Percentiles rank a stretch among this genome's conserved stretches.
Conservation (phyloP, 2,113 vertebrate species). For the Dunckerocampus dactyliophorus region DNA sequence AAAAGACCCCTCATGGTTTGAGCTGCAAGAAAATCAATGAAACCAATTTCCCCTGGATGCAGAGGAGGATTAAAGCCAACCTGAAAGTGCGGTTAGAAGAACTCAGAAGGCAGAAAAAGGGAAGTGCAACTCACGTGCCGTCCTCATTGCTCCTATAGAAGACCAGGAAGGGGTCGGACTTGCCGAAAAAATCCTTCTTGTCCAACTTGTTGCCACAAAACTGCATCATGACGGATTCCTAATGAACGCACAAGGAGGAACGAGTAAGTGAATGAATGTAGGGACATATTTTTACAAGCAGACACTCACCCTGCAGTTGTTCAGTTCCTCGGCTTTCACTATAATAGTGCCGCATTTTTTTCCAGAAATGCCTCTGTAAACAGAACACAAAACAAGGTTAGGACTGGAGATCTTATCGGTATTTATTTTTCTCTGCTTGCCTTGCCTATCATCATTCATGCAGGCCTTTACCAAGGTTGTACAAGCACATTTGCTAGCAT, state of each 20-base stretch:
- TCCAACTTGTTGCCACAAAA: slow-evolving; percentile 87
- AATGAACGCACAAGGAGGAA: not conserved
- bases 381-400: slow-evolving; percentile 28
- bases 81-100: slow-evolving; percentile 7
- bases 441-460: too few species aligned
- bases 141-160: slow-evolving; percentile 88
- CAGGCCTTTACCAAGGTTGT: too few species aligned
- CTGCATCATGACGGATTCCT: slow-evolving; percentile 87
- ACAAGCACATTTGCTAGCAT: too few species aligned
- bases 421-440: not conserved
- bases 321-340: slow-evolving; percentile 91
- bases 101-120: not conserved
- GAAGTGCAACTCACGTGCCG: slow-evolving; percentile 74
- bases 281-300: not conserved
- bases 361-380: slow-evolving; percentile 87
- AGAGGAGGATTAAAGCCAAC: slow-evolving; percentile 28
- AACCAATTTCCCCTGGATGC: slow-evolving; percentile 51
- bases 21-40: slow-evolving; percentile 48
- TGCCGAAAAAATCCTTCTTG: slow-evolving; percentile 90
- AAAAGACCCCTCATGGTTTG: slow-evolving; percentile 20
- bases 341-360: slow-evolving; percentile 94
- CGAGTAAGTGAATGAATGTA: not conserved
- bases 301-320: slow-evolving; percentile 87
- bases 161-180: slow-evolving; percentile 85
- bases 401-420: not conserved